phyloP scores from a whole-genome alignment of 2,888 invertebrate species.

The Odontocolon sp. region DNA sequence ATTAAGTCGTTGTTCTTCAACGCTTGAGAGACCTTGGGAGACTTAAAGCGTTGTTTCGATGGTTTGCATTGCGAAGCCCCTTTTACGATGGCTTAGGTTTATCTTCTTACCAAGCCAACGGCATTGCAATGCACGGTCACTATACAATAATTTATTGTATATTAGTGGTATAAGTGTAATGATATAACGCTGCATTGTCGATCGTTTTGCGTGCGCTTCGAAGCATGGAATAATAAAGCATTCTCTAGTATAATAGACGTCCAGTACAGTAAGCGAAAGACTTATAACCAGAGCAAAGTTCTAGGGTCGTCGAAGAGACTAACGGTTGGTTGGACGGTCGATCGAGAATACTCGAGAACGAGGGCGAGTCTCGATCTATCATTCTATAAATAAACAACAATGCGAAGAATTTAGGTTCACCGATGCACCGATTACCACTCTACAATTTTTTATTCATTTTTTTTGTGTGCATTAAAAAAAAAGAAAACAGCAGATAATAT shows the following conservation, averaged over 20 bases:
- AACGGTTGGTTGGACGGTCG: slow-evolving; percentile 18
- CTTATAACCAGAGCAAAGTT: not conserved
- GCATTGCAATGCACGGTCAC: not conserved
- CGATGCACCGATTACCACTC: no score
- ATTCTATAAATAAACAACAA: not conserved
- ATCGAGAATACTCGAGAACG: slow-evolving; percentile 27
- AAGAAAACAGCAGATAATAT: no score
- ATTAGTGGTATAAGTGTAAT: not conserved
- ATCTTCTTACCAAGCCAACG: slow-evolving; percentile 53
- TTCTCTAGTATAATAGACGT: slow-evolving; percentile 5
- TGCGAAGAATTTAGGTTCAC: not conserved
- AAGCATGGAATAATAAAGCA: slow-evolving; percentile 56
- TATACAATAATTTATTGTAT: not conserved
- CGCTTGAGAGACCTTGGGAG: not conserved
- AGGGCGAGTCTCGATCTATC: not conserved
- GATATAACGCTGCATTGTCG: slow-evolving; percentile 14
- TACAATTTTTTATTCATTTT: not conserved
- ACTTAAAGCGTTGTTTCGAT: slow-evolving; percentile 38
- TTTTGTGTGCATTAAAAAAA: no score
- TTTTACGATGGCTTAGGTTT: slow-evolving; percentile 56
- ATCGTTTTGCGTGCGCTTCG: not conserved
- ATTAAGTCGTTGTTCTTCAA: no score
- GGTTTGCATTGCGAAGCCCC: slow-evolving; percentile 50
- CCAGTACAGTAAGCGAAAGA: not conserved
- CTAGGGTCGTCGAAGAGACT: slow-evolving; percentile 8